Evolutionary conservation across 2,888 invertebrate genomes (phyloP).

Genomic region (Polyommatus iphigenia): DNA sequence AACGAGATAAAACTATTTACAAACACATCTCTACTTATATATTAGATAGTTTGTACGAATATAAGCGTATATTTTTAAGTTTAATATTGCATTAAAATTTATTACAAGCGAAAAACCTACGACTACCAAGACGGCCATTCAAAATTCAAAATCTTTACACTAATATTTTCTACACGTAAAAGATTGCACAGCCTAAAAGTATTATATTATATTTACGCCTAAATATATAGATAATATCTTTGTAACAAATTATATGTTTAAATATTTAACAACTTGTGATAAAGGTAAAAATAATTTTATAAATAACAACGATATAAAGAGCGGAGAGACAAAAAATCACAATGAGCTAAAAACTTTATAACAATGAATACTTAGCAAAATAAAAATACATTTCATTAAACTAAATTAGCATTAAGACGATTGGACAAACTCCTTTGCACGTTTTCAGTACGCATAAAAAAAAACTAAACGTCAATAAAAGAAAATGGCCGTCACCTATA

Average conservation of each 20-base stretch:
- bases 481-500: constrained; percentile 46
- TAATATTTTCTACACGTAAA: constrained; percentile 12
- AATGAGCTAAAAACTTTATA: neutral
- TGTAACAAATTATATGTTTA: neutral
- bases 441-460: constrained; percentile 19
- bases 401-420: neutral
- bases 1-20: constrained; percentile 14
- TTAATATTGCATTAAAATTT: constrained; percentile 31
- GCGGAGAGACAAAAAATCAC: neutral
- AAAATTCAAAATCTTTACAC: neutral
- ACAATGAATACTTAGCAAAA: neutral
- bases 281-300: neutral
- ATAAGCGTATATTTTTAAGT: constrained; percentile 56
- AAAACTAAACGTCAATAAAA: neutral
- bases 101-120: constrained; percentile 20
- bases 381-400: neutral
- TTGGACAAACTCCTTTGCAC: constrained; percentile 15
- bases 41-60: constrained; percentile 56
- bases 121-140: constrained; percentile 11
- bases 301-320: neutral
- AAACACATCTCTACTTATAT: constrained; percentile 33
- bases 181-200: constrained; percentile 13
- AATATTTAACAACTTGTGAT: neutral
- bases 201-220: neutral
- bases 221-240: neutral